Percentiles rank a stretch among this genome's conserved stretches.
Evolutionary conservation across 2,888 invertebrate species (phyloP).

Genomic region (Micoletzkya japonica): DNA sequence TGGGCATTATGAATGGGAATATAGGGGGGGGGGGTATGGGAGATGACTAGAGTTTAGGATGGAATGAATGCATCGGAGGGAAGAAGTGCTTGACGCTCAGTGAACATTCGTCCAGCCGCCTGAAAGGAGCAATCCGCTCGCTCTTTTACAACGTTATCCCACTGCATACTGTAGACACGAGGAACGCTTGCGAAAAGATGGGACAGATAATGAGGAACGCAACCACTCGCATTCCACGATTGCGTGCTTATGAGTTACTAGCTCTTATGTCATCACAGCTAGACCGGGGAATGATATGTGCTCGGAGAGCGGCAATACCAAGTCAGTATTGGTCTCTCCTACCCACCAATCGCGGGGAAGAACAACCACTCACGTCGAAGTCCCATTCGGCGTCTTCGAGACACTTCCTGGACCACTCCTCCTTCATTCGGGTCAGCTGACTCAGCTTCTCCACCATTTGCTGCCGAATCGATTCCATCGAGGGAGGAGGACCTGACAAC

Average conservation of each 20-base stretch:
- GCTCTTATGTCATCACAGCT: too few species aligned
- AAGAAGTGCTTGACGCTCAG: background rate
- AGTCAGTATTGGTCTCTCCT: too few species aligned
- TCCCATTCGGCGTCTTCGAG: conserved; percentile 54
- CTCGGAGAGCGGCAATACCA: too few species aligned
- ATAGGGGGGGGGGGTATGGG: background rate
- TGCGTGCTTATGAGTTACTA: too few species aligned
- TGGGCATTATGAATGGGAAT: background rate
- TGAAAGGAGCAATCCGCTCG: background rate
- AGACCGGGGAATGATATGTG: too few species aligned
- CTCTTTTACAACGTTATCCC: background rate
- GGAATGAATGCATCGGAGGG: background rate
- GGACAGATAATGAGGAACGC: too few species aligned
- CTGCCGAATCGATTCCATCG: conserved; percentile 37
- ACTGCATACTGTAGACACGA: background rate
- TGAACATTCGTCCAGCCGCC: background rate
- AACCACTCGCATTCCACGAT: too few species aligned
- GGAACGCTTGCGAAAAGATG: too few species aligned
- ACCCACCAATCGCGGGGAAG: background rate
- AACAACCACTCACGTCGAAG: conserved; percentile 42
- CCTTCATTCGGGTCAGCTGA: conserved; percentile 50
- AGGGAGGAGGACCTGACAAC: background rate
- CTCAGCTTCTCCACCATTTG: conserved; percentile 52
- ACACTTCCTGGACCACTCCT: conserved; percentile 54
- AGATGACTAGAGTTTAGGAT: background rate